phyloP scores from a whole-genome alignment of 2,113 vertebrate species.

The Copsychus sechellarum region DNA sequence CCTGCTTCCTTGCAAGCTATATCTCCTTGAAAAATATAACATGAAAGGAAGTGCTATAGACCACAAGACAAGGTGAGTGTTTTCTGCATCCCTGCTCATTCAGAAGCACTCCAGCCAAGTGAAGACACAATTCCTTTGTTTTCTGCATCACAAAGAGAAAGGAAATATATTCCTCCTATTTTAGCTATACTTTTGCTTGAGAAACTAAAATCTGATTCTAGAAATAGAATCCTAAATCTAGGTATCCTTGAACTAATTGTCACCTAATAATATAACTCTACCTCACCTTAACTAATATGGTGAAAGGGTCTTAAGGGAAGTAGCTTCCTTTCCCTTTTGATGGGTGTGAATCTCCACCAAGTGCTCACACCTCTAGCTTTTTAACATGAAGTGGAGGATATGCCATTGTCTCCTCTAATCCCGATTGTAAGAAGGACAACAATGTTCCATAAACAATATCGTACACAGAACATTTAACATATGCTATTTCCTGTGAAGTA shows the following conservation, averaged over 20 bases:
- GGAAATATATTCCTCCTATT: neutral
- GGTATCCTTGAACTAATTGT: neutral
- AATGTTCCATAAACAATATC: neutral
- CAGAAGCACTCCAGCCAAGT: neutral
- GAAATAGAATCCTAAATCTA: neutral
- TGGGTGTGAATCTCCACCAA: accelerated
- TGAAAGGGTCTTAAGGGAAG: neutral
- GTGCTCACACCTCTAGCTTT: neutral
- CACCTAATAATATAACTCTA: neutral
- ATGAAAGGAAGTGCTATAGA: neutral
- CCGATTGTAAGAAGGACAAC: neutral
- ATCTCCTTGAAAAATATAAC: neutral
- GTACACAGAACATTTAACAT: neutral
- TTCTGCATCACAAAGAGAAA: neutral
- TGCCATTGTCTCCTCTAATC: neutral
- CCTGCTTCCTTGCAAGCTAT: neutral
- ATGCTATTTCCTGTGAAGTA: neutral
- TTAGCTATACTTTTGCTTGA: neutral
- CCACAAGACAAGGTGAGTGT: neutral
- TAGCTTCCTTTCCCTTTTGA: neutral
- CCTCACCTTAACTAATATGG: neutral
- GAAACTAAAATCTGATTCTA: neutral
- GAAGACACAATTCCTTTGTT: neutral
- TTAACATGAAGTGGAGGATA: neutral
- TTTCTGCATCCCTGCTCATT: neutral